Evolutionary conservation across 2,113 vertebrate genomes (phyloP), one percentile per base, ranked within the genome.

Genomic region (Callochromis pleurospilus): DNA sequence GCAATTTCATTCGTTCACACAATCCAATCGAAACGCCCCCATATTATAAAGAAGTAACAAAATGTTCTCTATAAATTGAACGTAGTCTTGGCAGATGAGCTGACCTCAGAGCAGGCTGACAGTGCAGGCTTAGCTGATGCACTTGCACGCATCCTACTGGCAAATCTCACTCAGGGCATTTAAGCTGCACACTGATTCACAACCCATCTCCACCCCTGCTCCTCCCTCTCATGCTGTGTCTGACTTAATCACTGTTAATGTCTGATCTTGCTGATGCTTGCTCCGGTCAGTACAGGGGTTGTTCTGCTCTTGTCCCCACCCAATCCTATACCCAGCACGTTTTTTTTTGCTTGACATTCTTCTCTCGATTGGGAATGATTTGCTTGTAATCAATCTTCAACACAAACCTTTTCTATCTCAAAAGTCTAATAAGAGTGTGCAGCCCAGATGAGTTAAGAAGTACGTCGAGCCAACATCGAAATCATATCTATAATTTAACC

Each of bases 311-410:
- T 17, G 40, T 47, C 21, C 68, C 40, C 68, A 47, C 68, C 40
- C 21, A 73, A 26, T 26, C 65, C 42, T 9, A 4, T 70, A 26
- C 7, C 12, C 65, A 2, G n/a, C 38, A 73, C 0, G 14, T 0
- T 70, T 10, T 70, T 70, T 6, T 75, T 75, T 31, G 14, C 40
- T 75, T 75, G 24, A 12, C 15, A 29, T 75, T 75, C 24, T 75
- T 47, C 36, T 40, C 11, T 70, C 40, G 4, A 17, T 29, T 17
- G 5, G 68, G 38, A 73, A 47, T 47, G 3, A 29, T 47, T 3
- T 47, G 4, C 14, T 19, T 19, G 8, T 65, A 65, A 65, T 65
- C 10, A 38, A 21, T 68, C 33, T 13, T 65, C 60, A 73, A 5
- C 40, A 17, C 70, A 75, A 47, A 7, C 40, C 6, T 17, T 75